A percentile compares a stretch with the other conserved stretches of the same genome.
Conservation (phyloP, 1,140 invertebrate genomes). For the Matsumurasca onukii region DNA sequence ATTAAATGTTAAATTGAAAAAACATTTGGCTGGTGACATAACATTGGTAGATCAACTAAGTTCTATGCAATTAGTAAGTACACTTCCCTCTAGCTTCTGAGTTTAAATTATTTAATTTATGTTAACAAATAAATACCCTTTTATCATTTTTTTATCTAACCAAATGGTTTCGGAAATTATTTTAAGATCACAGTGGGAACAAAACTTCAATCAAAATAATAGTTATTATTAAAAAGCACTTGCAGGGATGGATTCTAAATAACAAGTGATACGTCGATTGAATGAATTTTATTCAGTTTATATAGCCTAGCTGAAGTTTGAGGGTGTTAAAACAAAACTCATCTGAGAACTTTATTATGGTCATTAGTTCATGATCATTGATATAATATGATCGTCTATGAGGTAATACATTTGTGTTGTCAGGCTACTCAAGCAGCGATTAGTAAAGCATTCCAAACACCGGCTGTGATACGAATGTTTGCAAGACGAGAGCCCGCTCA, state of each 20-base stretch:
- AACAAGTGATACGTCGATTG: background rate
- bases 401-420: background rate
- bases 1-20: conserved; percentile 66
- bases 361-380: background rate
- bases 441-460: conserved; percentile 74
- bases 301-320: background rate
- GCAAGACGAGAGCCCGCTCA: conserved; percentile 71
- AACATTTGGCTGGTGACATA: conserved; percentile 67
- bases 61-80: conserved; percentile 63
- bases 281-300: background rate
- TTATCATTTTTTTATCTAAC: background rate
- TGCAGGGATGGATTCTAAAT: background rate
- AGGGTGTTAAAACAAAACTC: background rate
- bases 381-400: background rate
- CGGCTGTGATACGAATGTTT: conserved; percentile 76
- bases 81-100: no score
- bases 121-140: no score
- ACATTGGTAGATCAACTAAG: conserved; percentile 67
- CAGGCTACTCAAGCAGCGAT: conserved; percentile 77
- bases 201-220: background rate
- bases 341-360: background rate
- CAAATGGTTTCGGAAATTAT: background rate
- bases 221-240: background rate
- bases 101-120: background rate
- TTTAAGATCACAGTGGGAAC: no score